Conservation (phyloP, 92 coral and sea anemone genomes). For the Porites rus region DNA sequence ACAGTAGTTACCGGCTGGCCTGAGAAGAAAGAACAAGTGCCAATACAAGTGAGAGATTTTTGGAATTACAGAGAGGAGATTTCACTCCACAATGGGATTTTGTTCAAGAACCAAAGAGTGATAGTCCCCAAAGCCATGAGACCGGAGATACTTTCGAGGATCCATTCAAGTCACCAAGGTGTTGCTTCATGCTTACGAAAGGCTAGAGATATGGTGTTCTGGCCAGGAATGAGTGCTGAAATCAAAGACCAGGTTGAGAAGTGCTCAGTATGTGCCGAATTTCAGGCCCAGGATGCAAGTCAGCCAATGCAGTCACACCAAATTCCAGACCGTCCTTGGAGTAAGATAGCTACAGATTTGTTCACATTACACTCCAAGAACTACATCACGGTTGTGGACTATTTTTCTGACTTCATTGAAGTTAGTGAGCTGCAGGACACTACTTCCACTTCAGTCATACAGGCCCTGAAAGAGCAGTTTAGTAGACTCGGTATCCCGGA, state of each 20-base stretch:
- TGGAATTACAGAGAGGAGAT: constrained; percentile 61
- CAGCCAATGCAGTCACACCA: constrained; percentile 55
- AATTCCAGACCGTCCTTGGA: constrained; percentile 57
- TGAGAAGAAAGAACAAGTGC: too few species aligned
- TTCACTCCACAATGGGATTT: constrained; percentile 50
- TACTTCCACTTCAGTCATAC: constrained; percentile 32
- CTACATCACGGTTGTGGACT: constrained; percentile 40
- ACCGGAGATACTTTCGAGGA: constrained; percentile 5
- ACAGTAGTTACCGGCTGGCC: constrained; percentile 46
- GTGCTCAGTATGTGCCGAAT: constrained; percentile 55
- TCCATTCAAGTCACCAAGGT: constrained; percentile 62
- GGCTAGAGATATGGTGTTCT: constrained; percentile 56
- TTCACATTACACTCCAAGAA: constrained; percentile 43
- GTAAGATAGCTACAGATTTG: constrained; percentile 44
- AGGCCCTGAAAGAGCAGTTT: constrained; percentile 33
- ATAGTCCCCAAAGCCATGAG: constrained; percentile 42
- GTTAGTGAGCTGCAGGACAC: constrained; percentile 24
- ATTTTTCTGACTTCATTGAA: constrained; percentile 37
- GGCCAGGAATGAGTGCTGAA: constrained; percentile 60
- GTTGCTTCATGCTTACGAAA: constrained; percentile 37
- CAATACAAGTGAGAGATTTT: too few species aligned
- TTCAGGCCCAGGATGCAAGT: constrained; percentile 39
- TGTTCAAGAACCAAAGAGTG: constrained; percentile 59
- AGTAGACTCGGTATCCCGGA: constrained; percentile 33
- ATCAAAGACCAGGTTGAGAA: constrained; percentile 49